Conservation (phyloP, 2,797 vertebrate genomes). For the Paguma larvata region DNA sequence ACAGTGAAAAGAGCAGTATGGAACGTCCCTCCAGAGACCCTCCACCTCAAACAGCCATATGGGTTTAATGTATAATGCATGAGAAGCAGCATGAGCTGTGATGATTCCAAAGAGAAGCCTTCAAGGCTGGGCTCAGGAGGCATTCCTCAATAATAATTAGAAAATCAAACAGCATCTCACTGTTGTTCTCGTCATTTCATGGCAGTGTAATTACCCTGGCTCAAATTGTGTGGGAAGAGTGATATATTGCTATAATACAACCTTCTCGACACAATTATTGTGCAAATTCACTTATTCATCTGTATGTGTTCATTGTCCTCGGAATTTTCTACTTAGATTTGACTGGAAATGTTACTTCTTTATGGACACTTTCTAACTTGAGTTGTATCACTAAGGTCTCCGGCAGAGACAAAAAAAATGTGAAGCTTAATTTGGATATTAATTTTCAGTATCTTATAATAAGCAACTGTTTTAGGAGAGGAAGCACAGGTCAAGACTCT, state of each 20-base stretch:
- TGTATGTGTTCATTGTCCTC: slow-evolving; percentile 72
- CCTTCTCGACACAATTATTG: slow-evolving; percentile 65
- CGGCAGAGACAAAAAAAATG: slow-evolving; percentile 31
- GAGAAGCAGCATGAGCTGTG: slow-evolving; percentile 85
- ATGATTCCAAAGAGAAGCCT: slow-evolving; percentile 85
- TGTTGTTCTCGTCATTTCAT: slow-evolving; percentile 90
- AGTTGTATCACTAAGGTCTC: slow-evolving; percentile 10
- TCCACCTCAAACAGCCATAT: slow-evolving; percentile 92
- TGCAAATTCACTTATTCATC: slow-evolving; percentile 89
- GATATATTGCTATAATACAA: slow-evolving; percentile 47
- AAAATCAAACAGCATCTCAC: slow-evolving; percentile 93
- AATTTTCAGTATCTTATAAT: slow-evolving; percentile 51
- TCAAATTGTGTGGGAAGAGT: slow-evolving; percentile 64
- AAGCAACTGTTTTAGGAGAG: background rate
- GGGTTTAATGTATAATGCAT: slow-evolving; percentile 98
- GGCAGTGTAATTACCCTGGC: slow-evolving; percentile 80
- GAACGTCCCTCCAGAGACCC: slow-evolving; percentile 85
- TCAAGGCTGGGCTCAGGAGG: slow-evolving; percentile 86
- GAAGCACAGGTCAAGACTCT: background rate
- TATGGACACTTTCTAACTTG: background rate
- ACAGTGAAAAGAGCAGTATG: slow-evolving; percentile 87
- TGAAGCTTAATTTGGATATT: slow-evolving; percentile 46
- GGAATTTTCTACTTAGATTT: slow-evolving; percentile 50
- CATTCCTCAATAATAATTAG: slow-evolving; percentile 93
- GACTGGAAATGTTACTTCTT: slow-evolving; percentile 20